Conservation (phyloP, 2,113 vertebrate genomes). For the Phrynocephalus versicolor region DNA sequence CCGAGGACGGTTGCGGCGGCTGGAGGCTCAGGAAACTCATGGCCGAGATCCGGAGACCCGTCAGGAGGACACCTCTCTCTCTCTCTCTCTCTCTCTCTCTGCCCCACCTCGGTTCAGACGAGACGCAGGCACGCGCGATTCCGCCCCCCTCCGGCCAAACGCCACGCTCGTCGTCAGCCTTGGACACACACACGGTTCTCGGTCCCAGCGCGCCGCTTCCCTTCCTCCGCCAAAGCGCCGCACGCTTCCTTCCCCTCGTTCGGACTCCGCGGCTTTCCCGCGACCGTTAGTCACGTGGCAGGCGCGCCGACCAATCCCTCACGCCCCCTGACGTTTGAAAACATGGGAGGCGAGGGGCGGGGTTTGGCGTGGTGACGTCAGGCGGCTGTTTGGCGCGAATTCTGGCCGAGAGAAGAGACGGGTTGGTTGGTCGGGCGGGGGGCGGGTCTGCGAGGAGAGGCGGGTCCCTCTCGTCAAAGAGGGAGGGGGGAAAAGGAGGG, state of each 20-base stretch:
- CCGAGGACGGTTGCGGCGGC: constrained; percentile 49
- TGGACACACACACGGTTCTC: too few species aligned
- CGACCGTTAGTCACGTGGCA: constrained; percentile 91
- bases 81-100: neutral
- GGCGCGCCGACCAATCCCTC: constrained; percentile 76
- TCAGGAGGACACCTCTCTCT: neutral
- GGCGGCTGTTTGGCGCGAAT: constrained; percentile 83
- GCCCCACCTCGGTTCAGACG: neutral
- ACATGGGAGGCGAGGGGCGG: constrained; percentile 70
- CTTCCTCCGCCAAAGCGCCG: neutral
- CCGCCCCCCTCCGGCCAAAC: neutral
- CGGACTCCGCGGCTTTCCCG: constrained; percentile 83
- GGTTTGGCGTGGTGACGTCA: neutral
- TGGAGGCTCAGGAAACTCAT: constrained; percentile 76
- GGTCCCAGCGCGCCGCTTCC: too few species aligned
- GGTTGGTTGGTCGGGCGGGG: too few species aligned
- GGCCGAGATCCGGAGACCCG: neutral
- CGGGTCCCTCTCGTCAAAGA: neutral
- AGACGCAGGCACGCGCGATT: neutral
- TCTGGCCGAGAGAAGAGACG: neutral
- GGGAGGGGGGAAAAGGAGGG: neutral
- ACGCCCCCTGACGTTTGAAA: constrained; percentile 82
- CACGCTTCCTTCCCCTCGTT: constrained; percentile 59
- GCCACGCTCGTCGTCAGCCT: neutral
- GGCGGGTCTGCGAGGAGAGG: neutral